Base-by-base conservation (phyloP, 2,888 invertebrate species). In the Dorcus parallelipipedus region DNA sequence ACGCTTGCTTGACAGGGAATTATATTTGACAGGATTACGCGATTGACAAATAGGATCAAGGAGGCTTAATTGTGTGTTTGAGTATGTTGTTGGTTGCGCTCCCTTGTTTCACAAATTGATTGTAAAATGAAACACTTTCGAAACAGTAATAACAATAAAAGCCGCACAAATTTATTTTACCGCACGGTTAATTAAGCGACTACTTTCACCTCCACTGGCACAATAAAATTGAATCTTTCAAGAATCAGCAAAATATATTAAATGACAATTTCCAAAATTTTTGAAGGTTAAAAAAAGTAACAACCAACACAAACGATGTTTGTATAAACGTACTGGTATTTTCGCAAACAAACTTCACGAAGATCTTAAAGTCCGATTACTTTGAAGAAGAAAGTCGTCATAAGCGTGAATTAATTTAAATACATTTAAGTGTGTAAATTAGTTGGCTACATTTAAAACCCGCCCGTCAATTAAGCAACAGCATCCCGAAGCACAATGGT, bases 41-140 rank as follows among this genome's bases (percentile, higher is more conserved):
- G 75, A 76, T 76, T 76, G 76, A 76, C 76, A 76, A 76, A 76
- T 74, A 74, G 75, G 76, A 75, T 75, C 72, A 72, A 72, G 71
- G 69, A 69, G 69, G 67, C 72, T 74, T 75, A 75, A 74, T 74
- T 73, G 72, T 70, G 69, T 73, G 73, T 73, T 71, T 69, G 69
- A 69, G 69, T 67, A 64, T 69, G 67, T 66, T 67, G 65, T 69
- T 65, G 65, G 61, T 58, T 61, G 58, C 59, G 57, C 56, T 55
- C 52, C 54, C 58, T 64, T 67, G 64, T 66, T 65, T 61, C 61
- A 64, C 62, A 64, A 66, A 67, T 67, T 67, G 66, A 66, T 67
- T 67, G 60, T 59, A 66, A 65, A 52, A 39, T 41, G 20, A 52
- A 52, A 52, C 40, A 39, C 38, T n/a, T 48, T 38, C 40, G 52